These are phyloP conservation scores for Lepus americanus DNA, from an alignment of 2,113 vertebrate species.

Conservation along the genomic window DNA sequence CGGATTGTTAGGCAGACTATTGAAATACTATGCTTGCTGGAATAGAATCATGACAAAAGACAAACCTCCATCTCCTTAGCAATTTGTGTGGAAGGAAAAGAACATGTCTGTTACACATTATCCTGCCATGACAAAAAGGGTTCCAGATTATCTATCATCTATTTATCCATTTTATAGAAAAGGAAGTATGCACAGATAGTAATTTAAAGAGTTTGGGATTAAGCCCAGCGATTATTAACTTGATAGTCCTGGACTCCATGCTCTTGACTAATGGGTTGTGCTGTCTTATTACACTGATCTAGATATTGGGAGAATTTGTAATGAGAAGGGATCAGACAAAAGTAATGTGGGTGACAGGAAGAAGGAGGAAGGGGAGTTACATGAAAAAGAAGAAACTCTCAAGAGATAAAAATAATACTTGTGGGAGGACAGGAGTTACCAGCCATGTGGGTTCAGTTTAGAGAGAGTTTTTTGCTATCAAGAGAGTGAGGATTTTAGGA, in stretches of 20 bases:
- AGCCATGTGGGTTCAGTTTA: background rate
- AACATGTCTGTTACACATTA: background rate
- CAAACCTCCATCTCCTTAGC: background rate
- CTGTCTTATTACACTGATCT: background rate
- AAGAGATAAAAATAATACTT: background rate
- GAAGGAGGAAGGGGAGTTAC: background rate
- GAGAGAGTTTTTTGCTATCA: background rate
- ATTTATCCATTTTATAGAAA: background rate
- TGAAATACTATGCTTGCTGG: background rate
- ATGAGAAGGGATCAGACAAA: background rate
- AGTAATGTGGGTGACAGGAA: background rate
- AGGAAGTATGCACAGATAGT: background rate
- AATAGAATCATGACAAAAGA: constrained; percentile 20
- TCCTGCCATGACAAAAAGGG: background rate
- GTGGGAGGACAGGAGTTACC: background rate
- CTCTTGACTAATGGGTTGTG: background rate
- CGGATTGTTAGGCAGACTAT: background rate
- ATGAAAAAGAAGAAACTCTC: background rate
- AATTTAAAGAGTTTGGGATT: background rate
- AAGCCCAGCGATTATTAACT: background rate
- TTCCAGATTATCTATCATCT: background rate
- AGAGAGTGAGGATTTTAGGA: background rate
- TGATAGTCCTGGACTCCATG: background rate
- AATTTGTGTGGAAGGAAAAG: background rate
- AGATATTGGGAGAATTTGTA: background rate